These are phyloP conservation scores for Hydra vulgaris DNA, from an alignment of 30 jellyfish, hydroid and myxozoan genomes.

Conservation along the genomic window DNA sequence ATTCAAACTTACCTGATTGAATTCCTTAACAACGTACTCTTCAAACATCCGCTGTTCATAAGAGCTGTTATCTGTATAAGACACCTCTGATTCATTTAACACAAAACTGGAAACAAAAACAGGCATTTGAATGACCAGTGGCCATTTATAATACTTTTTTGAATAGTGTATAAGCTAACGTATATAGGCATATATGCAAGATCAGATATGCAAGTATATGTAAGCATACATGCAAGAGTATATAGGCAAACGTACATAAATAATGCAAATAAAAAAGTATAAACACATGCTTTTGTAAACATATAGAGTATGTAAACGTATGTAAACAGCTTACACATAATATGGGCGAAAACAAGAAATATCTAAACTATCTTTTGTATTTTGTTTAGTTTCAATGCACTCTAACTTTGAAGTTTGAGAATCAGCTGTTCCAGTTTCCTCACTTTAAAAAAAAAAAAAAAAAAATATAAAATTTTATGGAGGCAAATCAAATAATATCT, in stretches of 20 bases:
- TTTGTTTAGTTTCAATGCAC: not conserved
- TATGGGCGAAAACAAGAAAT: not conserved
- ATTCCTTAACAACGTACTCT: slow-evolving; percentile 1
- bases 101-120: not conserved
- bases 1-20: not conserved
- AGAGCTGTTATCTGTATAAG: not conserved
- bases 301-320: too few species aligned
- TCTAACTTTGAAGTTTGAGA: not conserved
- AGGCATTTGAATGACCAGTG: too few species aligned
- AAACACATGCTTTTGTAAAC: too few species aligned
- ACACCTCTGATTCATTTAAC: not conserved
- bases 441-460: not conserved
- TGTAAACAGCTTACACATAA: not conserved
- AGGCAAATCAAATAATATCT: not conserved
- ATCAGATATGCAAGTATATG: too few species aligned
- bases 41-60: slow-evolving; percentile 13
- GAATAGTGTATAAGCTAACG: too few species aligned
- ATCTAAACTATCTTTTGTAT: not conserved
- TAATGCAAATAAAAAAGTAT: too few species aligned
- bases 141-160: too few species aligned
- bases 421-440: not conserved
- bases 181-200: too few species aligned
- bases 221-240: too few species aligned
- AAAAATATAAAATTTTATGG: too few species aligned
- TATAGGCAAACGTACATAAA: too few species aligned